Conservation (phyloP, 2,888 invertebrate genomes). For the Caenorhabditis japonica region DNA sequence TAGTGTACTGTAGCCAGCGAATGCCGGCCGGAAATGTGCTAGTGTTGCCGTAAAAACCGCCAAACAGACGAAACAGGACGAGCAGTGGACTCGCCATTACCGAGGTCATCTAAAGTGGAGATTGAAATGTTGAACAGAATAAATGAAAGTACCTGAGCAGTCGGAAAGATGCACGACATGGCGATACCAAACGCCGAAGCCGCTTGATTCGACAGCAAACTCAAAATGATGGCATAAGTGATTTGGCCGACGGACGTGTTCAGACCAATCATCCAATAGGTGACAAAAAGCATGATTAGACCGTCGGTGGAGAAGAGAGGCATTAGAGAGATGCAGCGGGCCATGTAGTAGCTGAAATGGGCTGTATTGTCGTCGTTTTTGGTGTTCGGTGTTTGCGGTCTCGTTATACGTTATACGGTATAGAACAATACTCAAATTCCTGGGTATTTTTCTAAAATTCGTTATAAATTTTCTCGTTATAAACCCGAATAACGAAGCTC, state of each 20-base stretch:
- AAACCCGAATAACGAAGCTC: too few species aligned
- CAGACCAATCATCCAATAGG: constrained; percentile 89
- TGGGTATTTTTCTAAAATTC: too few species aligned
- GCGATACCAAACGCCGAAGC: constrained; percentile 44
- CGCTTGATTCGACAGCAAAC: constrained; percentile 28
- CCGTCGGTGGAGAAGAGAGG: constrained; percentile 82
- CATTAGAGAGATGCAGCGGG: constrained; percentile 68
- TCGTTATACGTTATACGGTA: too few species aligned
- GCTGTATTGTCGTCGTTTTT: neutral
- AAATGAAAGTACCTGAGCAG: constrained; percentile 18
- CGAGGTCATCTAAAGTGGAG: constrained; percentile 37
- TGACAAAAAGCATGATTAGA: constrained; percentile 85
- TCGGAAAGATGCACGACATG: constrained; percentile 50
- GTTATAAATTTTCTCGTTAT: too few species aligned
- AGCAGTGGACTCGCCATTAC: constrained; percentile 70
- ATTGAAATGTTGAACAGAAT: neutral
- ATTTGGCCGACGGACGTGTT: constrained; percentile 18
- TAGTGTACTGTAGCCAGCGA: constrained; percentile 65
- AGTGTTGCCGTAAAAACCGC: constrained; percentile 73
- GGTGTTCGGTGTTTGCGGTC: too few species aligned
- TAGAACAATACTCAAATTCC: too few species aligned
- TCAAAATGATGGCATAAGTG: constrained; percentile 8
- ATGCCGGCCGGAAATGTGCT: constrained; percentile 70
- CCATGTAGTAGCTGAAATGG: constrained; percentile 66
- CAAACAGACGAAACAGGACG: constrained; percentile 70